A percentile compares a stretch with the other conserved stretches of the same genome.
These are phyloP conservation scores for Odontocerum albicorne DNA, from an alignment of 2,888 invertebrate genomes.

Conservation along the genomic window DNA sequence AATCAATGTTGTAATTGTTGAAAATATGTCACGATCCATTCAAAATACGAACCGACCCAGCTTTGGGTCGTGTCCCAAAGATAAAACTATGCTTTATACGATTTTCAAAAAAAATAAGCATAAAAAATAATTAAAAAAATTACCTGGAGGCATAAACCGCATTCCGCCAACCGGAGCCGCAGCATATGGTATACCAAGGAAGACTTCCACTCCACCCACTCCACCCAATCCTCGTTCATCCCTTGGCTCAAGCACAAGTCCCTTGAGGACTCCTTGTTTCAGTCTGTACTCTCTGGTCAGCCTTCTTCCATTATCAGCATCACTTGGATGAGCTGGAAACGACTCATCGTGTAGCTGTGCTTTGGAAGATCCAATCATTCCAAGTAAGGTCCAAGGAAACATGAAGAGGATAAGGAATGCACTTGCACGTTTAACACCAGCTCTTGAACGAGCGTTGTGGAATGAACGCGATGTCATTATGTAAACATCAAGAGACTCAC, in stretches of 20 bases:
- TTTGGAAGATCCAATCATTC: neutral
- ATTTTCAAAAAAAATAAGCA: too few species aligned
- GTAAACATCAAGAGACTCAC: too few species aligned
- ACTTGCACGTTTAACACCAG: slow-evolving; percentile 7
- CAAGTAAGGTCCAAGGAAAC: slow-evolving; percentile 1
- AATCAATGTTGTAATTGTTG: too few species aligned
- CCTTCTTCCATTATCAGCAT: slow-evolving; percentile 49
- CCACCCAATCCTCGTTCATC: slow-evolving; percentile 58
- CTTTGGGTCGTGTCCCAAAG: too few species aligned
- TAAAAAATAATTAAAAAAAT: slow-evolving; percentile 30
- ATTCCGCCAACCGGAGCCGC: slow-evolving; percentile 73
- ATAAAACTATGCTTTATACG: too few species aligned
- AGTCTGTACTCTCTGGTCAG: slow-evolving; percentile 63
- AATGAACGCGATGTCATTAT: slow-evolving; percentile 20
- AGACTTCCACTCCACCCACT: slow-evolving; percentile 70
- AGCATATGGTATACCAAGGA: slow-evolving; percentile 79
- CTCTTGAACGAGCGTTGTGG: slow-evolving; percentile 8
- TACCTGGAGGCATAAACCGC: slow-evolving; percentile 84
- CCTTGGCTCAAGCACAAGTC: slow-evolving; percentile 66
- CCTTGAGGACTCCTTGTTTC: slow-evolving; percentile 69
- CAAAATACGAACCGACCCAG: too few species aligned
- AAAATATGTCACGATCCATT: too few species aligned
- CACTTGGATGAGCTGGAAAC: slow-evolving; percentile 40
- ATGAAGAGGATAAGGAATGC: slow-evolving; percentile 8
- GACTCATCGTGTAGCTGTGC: slow-evolving; percentile 48